phyloP scores from a whole-genome alignment of 2,888 invertebrate genomes.

The Drosophila gaucha region DNA sequence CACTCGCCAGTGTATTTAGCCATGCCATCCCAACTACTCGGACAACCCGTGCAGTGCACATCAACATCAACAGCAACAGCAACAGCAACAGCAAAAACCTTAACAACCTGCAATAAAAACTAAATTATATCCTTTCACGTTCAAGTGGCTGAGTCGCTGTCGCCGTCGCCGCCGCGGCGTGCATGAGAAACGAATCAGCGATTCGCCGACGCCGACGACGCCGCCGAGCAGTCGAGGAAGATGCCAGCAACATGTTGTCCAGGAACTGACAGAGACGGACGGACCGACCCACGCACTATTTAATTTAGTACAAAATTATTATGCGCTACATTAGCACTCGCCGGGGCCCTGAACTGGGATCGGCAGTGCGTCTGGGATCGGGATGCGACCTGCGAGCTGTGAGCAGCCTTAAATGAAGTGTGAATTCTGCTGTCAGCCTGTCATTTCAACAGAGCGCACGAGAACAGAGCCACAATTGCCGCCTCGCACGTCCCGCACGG shows the following conservation, averaged over 20 bases:
- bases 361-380: not conserved
- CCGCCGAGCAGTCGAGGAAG: too few relatives aligned
- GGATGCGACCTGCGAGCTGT: slow-evolving; percentile 38
- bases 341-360: slow-evolving; percentile 19
- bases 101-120: slow-evolving; percentile 74
- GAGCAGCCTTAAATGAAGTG: slow-evolving; percentile 76
- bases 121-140: slow-evolving; percentile 78
- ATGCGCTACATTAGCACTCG: slow-evolving; percentile 81
- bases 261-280: slow-evolving; percentile 19
- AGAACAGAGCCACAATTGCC: slow-evolving; percentile 50
- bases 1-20: slow-evolving; percentile 5
- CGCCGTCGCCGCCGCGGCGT: slow-evolving; percentile 32
- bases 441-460: slow-evolving; percentile 64
- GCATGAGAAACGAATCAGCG: slow-evolving; percentile 45
- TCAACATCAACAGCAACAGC: not conserved
- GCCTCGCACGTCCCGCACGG: slow-evolving; percentile 10
- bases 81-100: slow-evolving; percentile 32
- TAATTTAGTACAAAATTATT: slow-evolving; percentile 81
- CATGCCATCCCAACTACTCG: slow-evolving; percentile 6
- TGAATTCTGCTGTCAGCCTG: slow-evolving; percentile 76
- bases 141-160: slow-evolving; percentile 65
- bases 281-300: slow-evolving; percentile 77
- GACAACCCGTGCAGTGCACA: slow-evolving; percentile 13
- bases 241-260: slow-evolving; percentile 75
- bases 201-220: slow-evolving; percentile 29